A percentile compares a stretch with the other conserved stretches of the same genome.
These are phyloP conservation scores for Vulpes lagopus DNA, from an alignment of 2,113 vertebrate species.

Conservation along the genomic window DNA sequence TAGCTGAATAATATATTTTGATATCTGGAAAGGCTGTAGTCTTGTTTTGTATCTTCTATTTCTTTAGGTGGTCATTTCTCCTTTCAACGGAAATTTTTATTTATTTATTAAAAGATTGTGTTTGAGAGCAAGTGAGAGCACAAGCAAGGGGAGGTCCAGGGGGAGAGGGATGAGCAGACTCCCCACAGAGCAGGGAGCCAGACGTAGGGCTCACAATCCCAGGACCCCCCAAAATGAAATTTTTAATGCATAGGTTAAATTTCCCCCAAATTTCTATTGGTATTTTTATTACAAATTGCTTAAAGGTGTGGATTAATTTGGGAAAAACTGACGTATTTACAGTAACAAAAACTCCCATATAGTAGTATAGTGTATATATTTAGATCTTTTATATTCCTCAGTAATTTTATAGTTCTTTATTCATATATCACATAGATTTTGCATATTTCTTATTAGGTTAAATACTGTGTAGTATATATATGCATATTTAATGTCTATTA, in stretches of 20 bases:
- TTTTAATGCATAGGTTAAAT: slow-evolving; percentile 37
- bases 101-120: neutral
- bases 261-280: neutral
- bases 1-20: neutral
- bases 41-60: neutral
- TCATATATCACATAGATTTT: slow-evolving; percentile 33
- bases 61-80: neutral
- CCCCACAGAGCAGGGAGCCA: neutral
- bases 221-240: neutral
- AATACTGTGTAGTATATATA: neutral
- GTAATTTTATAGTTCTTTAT: slow-evolving; percentile 26
- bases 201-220: neutral
- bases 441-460: slow-evolving; percentile 15
- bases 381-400: slow-evolving; percentile 22
- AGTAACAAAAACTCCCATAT: neutral
- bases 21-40: neutral
- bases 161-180: neutral
- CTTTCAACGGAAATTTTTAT: slow-evolving; percentile 45
- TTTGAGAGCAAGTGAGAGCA: neutral
- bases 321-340: neutral
- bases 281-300: slow-evolving; percentile 49
- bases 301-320: slow-evolving; percentile 22
- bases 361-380: neutral
- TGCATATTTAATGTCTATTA: slow-evolving; percentile 7
- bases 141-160: neutral